These are phyloP conservation scores for Scaptodrosophila lebanonensis DNA, from an alignment of 1,140 invertebrate species.

Conservation along the genomic window DNA sequence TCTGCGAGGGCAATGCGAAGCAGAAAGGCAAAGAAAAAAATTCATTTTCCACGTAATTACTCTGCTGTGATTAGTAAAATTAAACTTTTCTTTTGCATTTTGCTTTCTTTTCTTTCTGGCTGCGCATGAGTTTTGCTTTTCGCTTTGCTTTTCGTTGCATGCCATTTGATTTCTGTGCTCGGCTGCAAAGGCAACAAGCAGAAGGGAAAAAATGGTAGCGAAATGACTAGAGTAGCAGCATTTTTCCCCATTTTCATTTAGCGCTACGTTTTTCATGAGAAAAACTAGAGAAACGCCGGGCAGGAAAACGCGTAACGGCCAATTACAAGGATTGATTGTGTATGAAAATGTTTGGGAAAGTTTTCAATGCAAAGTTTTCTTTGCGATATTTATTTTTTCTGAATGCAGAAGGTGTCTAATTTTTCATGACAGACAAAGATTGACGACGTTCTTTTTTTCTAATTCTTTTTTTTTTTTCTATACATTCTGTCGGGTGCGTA, in stretches of 20 bases:
- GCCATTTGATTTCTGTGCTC: conserved; percentile 59
- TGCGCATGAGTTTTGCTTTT: conserved; percentile 60
- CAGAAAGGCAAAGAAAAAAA: conserved; percentile 44
- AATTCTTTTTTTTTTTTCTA: too few species aligned
- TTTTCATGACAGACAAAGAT: conserved; percentile 69
- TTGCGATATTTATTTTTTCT: conserved; percentile 28
- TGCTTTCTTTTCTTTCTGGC: conserved; percentile 56
- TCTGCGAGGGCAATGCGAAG: background rate
- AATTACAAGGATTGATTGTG: conserved; percentile 77
- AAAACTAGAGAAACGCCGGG: conserved; percentile 59
- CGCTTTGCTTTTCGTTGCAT: conserved; percentile 10
- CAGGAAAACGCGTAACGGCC: conserved; percentile 66
- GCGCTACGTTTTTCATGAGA: conserved; percentile 77
- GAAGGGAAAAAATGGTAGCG: too few species aligned
- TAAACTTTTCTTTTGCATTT: conserved; percentile 76
- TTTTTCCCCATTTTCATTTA: conserved; percentile 64
- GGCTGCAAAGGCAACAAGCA: too few species aligned
- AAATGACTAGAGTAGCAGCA: conserved; percentile 45
- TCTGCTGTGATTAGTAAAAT: conserved; percentile 77
- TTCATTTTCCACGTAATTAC: conserved; percentile 77
- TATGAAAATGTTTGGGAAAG: conserved; percentile 71
- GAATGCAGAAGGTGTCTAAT: conserved; percentile 74
- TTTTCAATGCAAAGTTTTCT: conserved; percentile 26
- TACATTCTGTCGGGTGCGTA: too few species aligned
- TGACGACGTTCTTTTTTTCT: conserved; percentile 48